These are phyloP conservation scores for Ispidina lecontei DNA, from an alignment of 2,797 vertebrate species.

Conservation along the genomic window DNA sequence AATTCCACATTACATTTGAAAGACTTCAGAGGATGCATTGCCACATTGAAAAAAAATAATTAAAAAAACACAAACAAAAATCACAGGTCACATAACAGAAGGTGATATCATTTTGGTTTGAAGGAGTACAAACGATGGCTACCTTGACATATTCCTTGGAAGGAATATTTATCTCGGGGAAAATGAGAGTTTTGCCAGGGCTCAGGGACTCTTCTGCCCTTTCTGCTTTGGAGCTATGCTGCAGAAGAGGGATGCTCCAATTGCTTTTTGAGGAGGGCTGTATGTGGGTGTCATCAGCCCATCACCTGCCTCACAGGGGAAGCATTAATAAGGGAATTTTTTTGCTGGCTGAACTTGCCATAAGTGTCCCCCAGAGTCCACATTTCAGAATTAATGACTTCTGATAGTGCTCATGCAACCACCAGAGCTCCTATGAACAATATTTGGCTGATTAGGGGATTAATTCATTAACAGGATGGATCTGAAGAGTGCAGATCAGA, in stretches of 20 bases:
- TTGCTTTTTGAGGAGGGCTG: not conserved
- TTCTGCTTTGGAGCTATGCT: not conserved
- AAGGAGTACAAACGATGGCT: not conserved
- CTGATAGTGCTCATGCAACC: not conserved
- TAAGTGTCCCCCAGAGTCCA: not conserved
- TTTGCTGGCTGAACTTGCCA: not conserved
- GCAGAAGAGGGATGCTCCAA: not conserved
- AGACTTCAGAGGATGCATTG: not conserved
- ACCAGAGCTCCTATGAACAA: not conserved
- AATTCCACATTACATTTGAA: not conserved
- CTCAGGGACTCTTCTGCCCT: not conserved
- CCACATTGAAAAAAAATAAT: not conserved
- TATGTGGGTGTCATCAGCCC: not conserved
- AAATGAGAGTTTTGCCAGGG: not conserved
- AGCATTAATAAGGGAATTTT: not conserved
- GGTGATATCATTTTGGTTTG: not conserved
- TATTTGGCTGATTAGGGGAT: not conserved
- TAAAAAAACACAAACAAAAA: too few species aligned
- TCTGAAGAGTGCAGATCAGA: fast-evolving
- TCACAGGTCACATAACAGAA: not conserved
- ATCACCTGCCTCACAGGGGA: not conserved
- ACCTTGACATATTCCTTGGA: not conserved
- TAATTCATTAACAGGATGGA: not conserved
- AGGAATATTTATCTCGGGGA: not conserved
- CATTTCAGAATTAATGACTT: constrained; percentile 9